phyloP scores from a whole-genome alignment of 2,888 invertebrate species.

The Standfussiana lucernea region DNA sequence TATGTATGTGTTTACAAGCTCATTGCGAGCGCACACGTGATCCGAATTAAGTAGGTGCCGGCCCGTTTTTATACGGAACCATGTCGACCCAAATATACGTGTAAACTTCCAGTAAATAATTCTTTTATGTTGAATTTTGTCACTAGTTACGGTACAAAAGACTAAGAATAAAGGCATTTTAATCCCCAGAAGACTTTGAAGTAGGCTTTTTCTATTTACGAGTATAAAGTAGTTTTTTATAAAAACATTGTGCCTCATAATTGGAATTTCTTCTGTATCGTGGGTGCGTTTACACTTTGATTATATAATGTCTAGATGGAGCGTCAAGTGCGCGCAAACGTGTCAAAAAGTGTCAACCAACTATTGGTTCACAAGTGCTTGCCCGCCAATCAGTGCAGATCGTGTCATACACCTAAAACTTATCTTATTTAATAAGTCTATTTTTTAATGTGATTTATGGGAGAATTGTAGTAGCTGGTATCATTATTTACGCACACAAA shows the following conservation, averaged over 20 bases:
- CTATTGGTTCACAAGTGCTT: too few species aligned
- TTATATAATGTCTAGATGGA: too few species aligned
- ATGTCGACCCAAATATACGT: slow-evolving; percentile 76
- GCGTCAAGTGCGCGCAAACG: too few species aligned
- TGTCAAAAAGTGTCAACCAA: too few species aligned
- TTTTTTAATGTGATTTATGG: too few species aligned
- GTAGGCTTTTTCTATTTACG: not conserved
- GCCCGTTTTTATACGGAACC: slow-evolving; percentile 78
- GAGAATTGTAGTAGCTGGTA: too few species aligned
- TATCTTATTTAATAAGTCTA: too few species aligned
- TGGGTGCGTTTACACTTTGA: too few species aligned
- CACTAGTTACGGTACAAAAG: slow-evolving; percentile 18
- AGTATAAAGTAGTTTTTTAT: not conserved
- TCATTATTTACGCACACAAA: too few species aligned
- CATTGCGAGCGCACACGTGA: slow-evolving; percentile 79
- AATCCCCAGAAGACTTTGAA: not conserved
- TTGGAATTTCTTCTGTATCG: not conserved
- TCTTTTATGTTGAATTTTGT: slow-evolving; percentile 40
- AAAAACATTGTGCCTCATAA: not conserved
- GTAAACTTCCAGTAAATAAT: slow-evolving; percentile 62
- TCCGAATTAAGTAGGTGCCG: slow-evolving; percentile 78
- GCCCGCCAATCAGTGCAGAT: too few species aligned
- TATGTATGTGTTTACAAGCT: slow-evolving; percentile 77
- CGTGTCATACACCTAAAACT: too few species aligned
- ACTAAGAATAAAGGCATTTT: not conserved